Percentiles rank a stretch among this genome's conserved stretches.
Evolutionary conservation across 2,888 invertebrate species (phyloP).

Genomic region (Tuberolachnus salignus): DNA sequence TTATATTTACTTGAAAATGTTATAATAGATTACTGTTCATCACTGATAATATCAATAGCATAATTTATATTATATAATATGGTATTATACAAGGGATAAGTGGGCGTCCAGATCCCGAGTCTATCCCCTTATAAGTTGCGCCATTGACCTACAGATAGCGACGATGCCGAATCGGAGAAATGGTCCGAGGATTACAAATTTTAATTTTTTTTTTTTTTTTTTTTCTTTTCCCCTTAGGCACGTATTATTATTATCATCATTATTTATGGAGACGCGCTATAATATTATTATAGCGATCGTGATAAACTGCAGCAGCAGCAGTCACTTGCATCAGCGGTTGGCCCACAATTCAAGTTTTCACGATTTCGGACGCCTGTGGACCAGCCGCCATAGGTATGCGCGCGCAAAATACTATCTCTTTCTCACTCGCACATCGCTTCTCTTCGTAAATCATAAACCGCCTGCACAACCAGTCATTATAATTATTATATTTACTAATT

Average conservation of each 20-base stretch:
- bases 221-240: background rate
- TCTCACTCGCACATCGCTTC: background rate
- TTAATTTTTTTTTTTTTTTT: no score
- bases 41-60: no score
- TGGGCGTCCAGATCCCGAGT: no score
- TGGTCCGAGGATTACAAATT: slow-evolving; percentile 9
- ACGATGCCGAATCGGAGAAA: background rate
- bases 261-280: background rate
- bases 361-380: slow-evolving; percentile 18
- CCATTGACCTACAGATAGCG: no score
- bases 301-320: slow-evolving; percentile 10
- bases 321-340: background rate
- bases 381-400: background rate
- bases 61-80: no score
- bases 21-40: no score
- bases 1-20: no score
- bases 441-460: slow-evolving; percentile 15
- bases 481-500: background rate
- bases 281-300: background rate
- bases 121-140: no score
- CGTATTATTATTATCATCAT: background rate
- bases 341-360: slow-evolving; percentile 20
- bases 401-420: background rate
- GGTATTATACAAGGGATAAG: no score
- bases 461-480: slow-evolving; percentile 18